Evolutionary conservation across 2,888 invertebrate genomes (phyloP), one percentile per base, ranked within the genome.

Genomic region (Blastobasis adustella): DNA sequence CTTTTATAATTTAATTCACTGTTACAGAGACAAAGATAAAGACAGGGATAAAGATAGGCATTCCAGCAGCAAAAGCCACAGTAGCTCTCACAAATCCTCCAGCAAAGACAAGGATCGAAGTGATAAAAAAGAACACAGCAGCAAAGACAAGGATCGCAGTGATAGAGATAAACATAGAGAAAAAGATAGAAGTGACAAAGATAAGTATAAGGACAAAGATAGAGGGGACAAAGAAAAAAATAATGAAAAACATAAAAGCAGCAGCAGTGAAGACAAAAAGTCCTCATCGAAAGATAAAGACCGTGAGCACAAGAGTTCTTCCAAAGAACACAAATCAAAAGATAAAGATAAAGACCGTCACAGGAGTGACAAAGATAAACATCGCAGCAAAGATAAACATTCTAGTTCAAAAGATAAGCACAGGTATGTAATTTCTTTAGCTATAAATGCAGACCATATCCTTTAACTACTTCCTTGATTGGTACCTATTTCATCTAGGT

Each of bases 341-440:
- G 70, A 70, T 37, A 64, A 57, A 36, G 60, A 61, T 5, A 52
- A 56, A 39, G 47, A 54, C 39, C 40, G 51, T 39, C 49, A 49
- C 39, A 47, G 41, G 53, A 66, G 60, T 41, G 66, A 66, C 50
- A 67, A 60, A 46, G 75, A 75, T 50, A 64, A 57, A 10, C 60
- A 62, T 9, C 76, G 70, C 50, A 77, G 74, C 57, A 82, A 74
- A 60, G 87, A 89, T 49, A 89, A 83, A 62, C 72, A 76, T 61
- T 82, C 84, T 54, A 83, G 81, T 64, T 85, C 85, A 49, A 91
- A 90, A 69, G 91, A 91, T 51, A 92, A 90, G 66, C 90, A 92
- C 63, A 90, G 89, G 79, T 91, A 54, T 55, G 63, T 52, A 46
- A 23, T 23, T 23, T 23, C 23, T 23, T 2, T 23, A 23, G 23